phyloP scores from a whole-genome alignment of 2,888 invertebrate species.

The Cyclophora albipunctata region DNA sequence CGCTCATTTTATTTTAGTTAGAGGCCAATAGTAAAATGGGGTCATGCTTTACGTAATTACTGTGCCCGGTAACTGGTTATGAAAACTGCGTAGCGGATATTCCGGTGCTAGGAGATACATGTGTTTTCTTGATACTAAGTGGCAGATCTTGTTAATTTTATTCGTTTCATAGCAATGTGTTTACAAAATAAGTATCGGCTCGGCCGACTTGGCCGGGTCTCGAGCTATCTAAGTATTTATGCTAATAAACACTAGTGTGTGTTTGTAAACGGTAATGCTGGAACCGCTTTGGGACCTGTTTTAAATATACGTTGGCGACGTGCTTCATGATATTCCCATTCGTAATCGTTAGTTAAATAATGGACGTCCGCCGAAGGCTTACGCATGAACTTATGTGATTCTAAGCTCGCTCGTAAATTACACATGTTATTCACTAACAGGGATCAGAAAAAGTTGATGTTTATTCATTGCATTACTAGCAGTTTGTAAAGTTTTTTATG shows the following conservation, averaged over 20 bases:
- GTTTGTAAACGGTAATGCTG: slow-evolving; percentile 15
- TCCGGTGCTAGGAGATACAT: slow-evolving; percentile 11
- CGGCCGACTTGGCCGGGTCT: slow-evolving; percentile 1
- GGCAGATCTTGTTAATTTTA: slow-evolving; percentile 7
- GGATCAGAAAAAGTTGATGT: slow-evolving; percentile 12
- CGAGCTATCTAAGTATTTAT: slow-evolving; percentile 15
- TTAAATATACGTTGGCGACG: slow-evolving; percentile 10
- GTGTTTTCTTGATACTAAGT: slow-evolving; percentile 10
- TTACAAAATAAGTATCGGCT: slow-evolving; percentile 3
- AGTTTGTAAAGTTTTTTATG: too few species aligned
- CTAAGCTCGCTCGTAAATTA: slow-evolving; percentile 9
- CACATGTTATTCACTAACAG: slow-evolving; percentile 10
- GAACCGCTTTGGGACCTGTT: slow-evolving; percentile 20
- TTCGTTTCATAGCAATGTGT: slow-evolving; percentile 5
- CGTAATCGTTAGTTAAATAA: slow-evolving; percentile 12
- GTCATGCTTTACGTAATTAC: slow-evolving; percentile 30
- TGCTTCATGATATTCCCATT: slow-evolving; percentile 10
- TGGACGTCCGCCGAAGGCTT: slow-evolving; percentile 5
- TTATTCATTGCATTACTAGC: slow-evolving; percentile 13
- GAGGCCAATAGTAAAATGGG: slow-evolving; percentile 26
- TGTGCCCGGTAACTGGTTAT: slow-evolving; percentile 15
- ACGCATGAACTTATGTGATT: slow-evolving; percentile 1
- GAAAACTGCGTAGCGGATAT: slow-evolving; percentile 12
- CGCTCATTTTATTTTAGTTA: slow-evolving; percentile 26
- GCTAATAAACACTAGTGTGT: slow-evolving; percentile 18